Base-by-base conservation (phyloP, 2,888 invertebrate species). In the Heliconius ethilla region DNA sequence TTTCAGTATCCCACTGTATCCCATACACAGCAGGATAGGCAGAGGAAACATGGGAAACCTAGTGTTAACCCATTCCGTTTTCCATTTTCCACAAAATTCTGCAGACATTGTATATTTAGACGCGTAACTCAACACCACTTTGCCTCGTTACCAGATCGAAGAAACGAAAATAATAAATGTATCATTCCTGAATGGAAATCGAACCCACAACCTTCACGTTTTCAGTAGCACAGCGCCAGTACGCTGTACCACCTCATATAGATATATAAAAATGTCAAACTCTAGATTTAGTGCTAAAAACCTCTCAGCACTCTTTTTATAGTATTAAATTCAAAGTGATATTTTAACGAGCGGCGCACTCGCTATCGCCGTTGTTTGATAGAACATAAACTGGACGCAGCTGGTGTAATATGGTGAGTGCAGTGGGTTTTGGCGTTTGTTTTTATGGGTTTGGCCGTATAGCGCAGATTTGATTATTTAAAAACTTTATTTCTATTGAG, bases 321-420 rank as follows among this genome's bases (percentile, higher is more conserved):
- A 62, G 69, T 67, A 74, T 74, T 74, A 74, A 74, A 83, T 83
- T 83, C 82, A 82, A 83, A 82, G 83, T 80, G 81, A 80, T 77
- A 82, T 83, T 83, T 83, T 74, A 62, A 74, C 74, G 74, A 63
- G 37, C 72, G 72, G 40, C 45, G 63, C 63, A 63, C 63, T 63
- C 76, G 55, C 62, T 69, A 83, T 82, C 81, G 82, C 69, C 75
- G 76, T 75, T 76, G 81, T 82, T 83, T 84, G 83, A 84, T 84
- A 83, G 83, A 79, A 79, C 84, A 82, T 84, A 84, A 84, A 84
- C 82, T 81, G 83, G 83, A 80, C 83, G 79, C 84, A 84, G 84
- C 83, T 84, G 84, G 55, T 63, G 63, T 63, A 63, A 74, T 74
- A 63, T 74, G 40, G 27, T 18, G 74, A 74, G 74, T 63, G 74